Percentiles rank a stretch among this genome's conserved stretches.
These are phyloP conservation scores for Dunckerocampus dactyliophorus DNA, from an alignment of 2,113 vertebrate genomes.

Conservation along the genomic window DNA sequence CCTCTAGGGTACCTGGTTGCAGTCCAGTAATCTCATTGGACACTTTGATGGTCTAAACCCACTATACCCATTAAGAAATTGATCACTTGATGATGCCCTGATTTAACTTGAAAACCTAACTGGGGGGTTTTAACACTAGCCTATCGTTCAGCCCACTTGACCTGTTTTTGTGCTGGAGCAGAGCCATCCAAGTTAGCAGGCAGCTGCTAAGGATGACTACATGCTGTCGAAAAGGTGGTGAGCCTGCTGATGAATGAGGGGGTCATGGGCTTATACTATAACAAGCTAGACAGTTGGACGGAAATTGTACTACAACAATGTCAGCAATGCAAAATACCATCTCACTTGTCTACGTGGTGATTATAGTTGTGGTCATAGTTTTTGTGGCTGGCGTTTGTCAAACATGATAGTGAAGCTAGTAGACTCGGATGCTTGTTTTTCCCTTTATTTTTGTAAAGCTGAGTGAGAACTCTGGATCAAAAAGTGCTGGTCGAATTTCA, in stretches of 20 bases:
- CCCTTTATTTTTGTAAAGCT: no score
- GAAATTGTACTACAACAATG: not conserved
- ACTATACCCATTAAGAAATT: not conserved
- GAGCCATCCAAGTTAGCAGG: not conserved
- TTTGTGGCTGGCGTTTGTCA: no score
- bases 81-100: constrained; percentile 17
- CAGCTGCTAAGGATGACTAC: constrained; percentile 2
- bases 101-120: constrained; percentile 28
- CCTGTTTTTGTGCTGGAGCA: constrained; percentile 24
- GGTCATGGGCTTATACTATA: not conserved
- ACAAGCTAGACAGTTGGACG: not conserved
- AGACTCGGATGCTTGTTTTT: no score
- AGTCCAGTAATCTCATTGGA: no score
- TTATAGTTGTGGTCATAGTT: not conserved
- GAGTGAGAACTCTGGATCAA: no score
- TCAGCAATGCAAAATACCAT: not conserved
- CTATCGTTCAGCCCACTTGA: constrained; percentile 2
- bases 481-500: no score
- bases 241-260: constrained; percentile 20
- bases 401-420: not conserved
- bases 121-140: constrained; percentile 4
- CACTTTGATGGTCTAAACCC: not conserved
- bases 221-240: constrained; percentile 6
- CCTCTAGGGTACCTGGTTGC: no score
- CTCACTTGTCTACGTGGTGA: not conserved